Percentiles rank a stretch among this genome's conserved stretches.
These are phyloP conservation scores for Abrostola triplasia DNA, from an alignment of 2,888 invertebrate genomes.

Conservation along the genomic window DNA sequence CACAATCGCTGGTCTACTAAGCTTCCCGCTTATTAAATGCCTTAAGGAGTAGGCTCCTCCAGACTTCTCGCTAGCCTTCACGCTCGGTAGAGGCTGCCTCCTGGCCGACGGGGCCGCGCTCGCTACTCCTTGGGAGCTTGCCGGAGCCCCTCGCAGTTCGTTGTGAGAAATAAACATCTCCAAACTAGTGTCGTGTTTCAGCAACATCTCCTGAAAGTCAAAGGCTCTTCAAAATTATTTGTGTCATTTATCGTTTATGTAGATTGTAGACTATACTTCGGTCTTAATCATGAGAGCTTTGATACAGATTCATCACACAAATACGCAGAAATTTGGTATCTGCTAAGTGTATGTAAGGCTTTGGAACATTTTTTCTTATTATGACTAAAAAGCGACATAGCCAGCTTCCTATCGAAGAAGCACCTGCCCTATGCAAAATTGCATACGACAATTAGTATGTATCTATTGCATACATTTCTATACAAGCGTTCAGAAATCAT, in stretches of 20 bases:
- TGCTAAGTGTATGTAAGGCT: no score
- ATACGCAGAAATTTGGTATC: no score
- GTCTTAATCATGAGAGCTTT: no score
- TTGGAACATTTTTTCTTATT: no score
- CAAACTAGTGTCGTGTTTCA: conserved; percentile 67
- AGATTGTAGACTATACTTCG: background rate
- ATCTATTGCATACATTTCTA: no score
- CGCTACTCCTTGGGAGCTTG: conserved; percentile 48
- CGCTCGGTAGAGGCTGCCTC: conserved; percentile 48
- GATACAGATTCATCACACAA: no score
- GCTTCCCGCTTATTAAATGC: conserved; percentile 60
- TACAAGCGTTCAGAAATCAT: no score
- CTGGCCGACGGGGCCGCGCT: conserved; percentile 51
- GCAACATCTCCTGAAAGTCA: conserved; percentile 65
- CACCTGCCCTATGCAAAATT: no score
- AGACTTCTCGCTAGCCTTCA: conserved; percentile 67
- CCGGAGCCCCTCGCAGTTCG: conserved; percentile 11
- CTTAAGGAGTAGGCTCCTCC: conserved; percentile 63
- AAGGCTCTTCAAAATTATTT: background rate
- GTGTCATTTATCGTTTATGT: background rate
- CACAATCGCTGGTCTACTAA: conserved; percentile 57
- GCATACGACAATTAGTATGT: no score
- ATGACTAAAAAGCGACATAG: no score
- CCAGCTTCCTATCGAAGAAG: no score
- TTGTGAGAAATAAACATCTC: conserved; percentile 51